phyloP scores from a whole-genome alignment of 1,140 invertebrate species.

The Harpegnathos saltator region DNA sequence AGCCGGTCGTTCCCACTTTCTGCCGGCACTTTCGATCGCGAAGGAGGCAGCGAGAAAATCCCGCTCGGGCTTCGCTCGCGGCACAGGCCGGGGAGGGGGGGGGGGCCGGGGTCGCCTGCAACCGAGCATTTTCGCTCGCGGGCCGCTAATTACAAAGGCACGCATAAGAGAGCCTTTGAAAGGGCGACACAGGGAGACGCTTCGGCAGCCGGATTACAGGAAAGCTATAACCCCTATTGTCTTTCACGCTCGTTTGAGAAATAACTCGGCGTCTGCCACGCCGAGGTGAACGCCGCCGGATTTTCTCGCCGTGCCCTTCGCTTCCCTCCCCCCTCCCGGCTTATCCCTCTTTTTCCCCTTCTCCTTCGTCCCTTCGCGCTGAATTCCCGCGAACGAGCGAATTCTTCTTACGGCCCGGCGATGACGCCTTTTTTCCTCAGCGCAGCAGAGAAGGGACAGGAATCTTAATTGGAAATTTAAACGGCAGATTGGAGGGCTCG shows the following conservation, averaged over 20 bases:
- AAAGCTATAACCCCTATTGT: constrained; percentile 61
- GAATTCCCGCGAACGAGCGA: constrained; percentile 49
- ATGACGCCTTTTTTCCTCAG: constrained; percentile 22
- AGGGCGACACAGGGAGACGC: constrained; percentile 42
- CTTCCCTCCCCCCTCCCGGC: no score
- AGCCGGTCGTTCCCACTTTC: constrained; percentile 23
- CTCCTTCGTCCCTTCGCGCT: neutral
- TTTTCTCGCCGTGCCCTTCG: constrained; percentile 20
- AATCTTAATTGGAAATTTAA: constrained; percentile 62
- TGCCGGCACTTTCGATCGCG: neutral
- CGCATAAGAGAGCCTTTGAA: constrained; percentile 51
- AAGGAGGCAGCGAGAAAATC: constrained; percentile 31
- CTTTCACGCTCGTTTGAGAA: constrained; percentile 61
- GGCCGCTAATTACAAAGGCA: constrained; percentile 56
- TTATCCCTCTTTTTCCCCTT: no score
- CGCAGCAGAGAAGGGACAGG: neutral
- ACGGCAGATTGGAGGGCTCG: constrained; percentile 19
- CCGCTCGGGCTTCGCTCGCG: neutral
- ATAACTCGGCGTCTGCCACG: constrained; percentile 45
- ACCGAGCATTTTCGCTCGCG: constrained; percentile 33
- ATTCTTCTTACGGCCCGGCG: constrained; percentile 32
- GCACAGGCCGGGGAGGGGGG: no score
- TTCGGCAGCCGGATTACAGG: constrained; percentile 47
- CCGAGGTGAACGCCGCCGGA: neutral
- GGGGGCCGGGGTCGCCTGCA: constrained; percentile 8